Percentiles rank a stretch among this genome's conserved stretches.
phyloP scores from a whole-genome alignment of 2,888 invertebrate genomes.

The Tetheella fluctuosa region DNA sequence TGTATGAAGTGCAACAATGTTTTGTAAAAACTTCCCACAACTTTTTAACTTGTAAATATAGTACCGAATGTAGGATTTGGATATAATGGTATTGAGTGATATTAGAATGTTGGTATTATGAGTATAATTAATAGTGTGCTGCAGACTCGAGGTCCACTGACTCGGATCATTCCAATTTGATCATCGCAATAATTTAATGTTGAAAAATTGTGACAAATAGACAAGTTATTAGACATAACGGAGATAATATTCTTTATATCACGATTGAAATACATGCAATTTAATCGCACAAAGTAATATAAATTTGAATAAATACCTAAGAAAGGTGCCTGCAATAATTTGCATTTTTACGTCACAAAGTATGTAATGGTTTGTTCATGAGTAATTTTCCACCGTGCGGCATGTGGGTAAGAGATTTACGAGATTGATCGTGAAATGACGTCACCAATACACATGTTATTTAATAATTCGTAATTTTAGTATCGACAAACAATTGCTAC shows the following conservation, averaged over 20 bases:
- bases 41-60: slow-evolving; percentile 60
- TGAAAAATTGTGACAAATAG: slow-evolving; percentile 38
- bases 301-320: slow-evolving; percentile 38
- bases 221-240: slow-evolving; percentile 35
- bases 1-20: slow-evolving; percentile 41
- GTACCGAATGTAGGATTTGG: slow-evolving; percentile 53
- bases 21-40: slow-evolving; percentile 51
- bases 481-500: background rate
- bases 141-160: slow-evolving; percentile 46
- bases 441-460: slow-evolving; percentile 5
- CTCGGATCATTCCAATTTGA: slow-evolving; percentile 73
- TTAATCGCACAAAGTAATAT: slow-evolving; percentile 67
- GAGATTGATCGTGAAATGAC: background rate
- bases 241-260: slow-evolving; percentile 37
- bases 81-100: slow-evolving; percentile 60
- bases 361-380: slow-evolving; percentile 43
- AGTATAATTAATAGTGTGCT: slow-evolving; percentile 38
- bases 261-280: slow-evolving; percentile 46
- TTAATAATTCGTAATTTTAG: background rate
- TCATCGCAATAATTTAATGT: slow-evolving; percentile 39
- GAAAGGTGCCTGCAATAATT: slow-evolving; percentile 60
- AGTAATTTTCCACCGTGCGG: slow-evolving; percentile 34
- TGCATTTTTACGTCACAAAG: slow-evolving; percentile 72
- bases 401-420: slow-evolving; percentile 12
- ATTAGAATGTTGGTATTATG: slow-evolving; percentile 61